A percentile compares a stretch with the other conserved stretches of the same genome.
Evolutionary conservation across 2,113 vertebrate species (phyloP).

Genomic region (Mormyrus lacerda): DNA sequence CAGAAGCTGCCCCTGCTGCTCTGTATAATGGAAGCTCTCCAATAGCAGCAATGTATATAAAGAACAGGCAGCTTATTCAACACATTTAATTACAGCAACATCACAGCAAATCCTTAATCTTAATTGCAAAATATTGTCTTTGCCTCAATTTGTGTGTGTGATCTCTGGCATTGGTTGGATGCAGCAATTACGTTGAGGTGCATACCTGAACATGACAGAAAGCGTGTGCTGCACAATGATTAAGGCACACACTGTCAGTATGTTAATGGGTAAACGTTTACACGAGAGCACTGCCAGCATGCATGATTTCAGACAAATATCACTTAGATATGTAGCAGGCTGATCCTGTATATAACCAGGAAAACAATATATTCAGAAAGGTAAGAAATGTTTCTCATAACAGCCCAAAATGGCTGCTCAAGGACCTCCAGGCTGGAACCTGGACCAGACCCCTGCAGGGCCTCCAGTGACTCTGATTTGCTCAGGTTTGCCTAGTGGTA

Average conservation of each 20-base stretch:
- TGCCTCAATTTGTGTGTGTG: background rate
- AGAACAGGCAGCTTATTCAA: background rate
- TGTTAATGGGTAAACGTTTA: background rate
- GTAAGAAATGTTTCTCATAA: background rate
- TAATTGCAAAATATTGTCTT: conserved; percentile 5
- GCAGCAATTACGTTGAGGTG: background rate
- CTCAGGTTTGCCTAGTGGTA: background rate
- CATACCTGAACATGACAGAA: background rate
- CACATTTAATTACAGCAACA: background rate
- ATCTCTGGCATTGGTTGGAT: background rate
- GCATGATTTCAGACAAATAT: background rate
- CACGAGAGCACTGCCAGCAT: background rate
- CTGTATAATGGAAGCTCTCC: background rate
- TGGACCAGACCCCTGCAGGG: too few relatives aligned
- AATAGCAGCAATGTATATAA: background rate
- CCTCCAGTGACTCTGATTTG: background rate
- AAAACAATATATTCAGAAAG: background rate
- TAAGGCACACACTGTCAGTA: background rate
- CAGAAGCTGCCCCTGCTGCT: background rate
- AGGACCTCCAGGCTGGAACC: background rate
- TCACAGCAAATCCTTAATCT: background rate
- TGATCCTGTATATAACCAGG: background rate
- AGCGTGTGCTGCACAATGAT: background rate
- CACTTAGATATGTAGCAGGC: background rate
- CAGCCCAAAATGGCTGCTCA: background rate